Conservation (phyloP, 2,888 invertebrate genomes). For the Habrosyne pyritoides region DNA sequence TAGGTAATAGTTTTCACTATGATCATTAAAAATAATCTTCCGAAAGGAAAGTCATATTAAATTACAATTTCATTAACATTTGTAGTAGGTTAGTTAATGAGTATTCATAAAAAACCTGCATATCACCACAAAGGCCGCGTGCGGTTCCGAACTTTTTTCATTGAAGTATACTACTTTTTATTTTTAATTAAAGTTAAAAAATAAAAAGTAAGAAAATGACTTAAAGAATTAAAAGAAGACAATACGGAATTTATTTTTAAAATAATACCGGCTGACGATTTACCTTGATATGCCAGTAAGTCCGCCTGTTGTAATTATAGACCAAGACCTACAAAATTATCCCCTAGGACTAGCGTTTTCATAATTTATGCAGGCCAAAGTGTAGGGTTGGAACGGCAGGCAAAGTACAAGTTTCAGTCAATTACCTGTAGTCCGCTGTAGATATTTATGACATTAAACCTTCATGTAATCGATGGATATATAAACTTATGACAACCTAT, state of each 20-base stretch:
- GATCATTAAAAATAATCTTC: too few relatives aligned
- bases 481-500: too few relatives aligned
- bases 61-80: too few relatives aligned
- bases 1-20: too few relatives aligned
- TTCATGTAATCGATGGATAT: constrained; percentile 9
- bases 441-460: constrained; percentile 27
- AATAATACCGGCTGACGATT: background rate
- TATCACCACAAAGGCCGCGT: too few relatives aligned
- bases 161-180: too few relatives aligned
- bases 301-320: constrained; percentile 56
- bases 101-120: too few relatives aligned
- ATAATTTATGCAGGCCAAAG: constrained; percentile 61
- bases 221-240: background rate
- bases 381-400: constrained; percentile 48
- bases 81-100: too few relatives aligned
- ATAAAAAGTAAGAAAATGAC: too few relatives aligned
- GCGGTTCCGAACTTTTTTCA: too few relatives aligned
- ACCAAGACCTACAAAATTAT: constrained; percentile 54
- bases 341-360: constrained; percentile 49
- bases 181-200: too few relatives aligned
- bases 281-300: constrained; percentile 25
- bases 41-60: too few relatives aligned
- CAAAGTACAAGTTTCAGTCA: constrained; percentile 43
- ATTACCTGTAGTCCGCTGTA: constrained; percentile 25
- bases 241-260: background rate